These are phyloP conservation scores for Lepisosteus oculatus DNA, from an alignment of 2,113 vertebrate species.

Conservation along the genomic window DNA sequence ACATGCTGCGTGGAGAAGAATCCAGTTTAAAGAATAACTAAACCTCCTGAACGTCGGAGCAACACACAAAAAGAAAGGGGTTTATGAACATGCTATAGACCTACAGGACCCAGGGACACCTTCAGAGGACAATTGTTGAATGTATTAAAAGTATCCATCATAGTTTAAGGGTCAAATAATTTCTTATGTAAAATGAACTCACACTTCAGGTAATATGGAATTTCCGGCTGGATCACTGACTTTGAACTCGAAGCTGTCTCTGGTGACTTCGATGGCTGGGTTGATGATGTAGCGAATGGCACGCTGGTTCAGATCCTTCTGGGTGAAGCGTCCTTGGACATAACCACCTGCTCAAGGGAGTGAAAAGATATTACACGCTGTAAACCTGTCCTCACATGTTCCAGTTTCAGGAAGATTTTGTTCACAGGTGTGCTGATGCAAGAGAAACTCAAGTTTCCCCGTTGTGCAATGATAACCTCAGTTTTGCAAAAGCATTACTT, in stretches of 20 bases:
- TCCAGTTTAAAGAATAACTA: background rate
- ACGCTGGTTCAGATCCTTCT: slow-evolving; percentile 57
- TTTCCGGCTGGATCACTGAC: slow-evolving; percentile 63
- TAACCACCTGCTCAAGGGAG: slow-evolving; percentile 53
- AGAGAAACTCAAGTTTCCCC: too few species aligned
- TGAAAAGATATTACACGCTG: background rate
- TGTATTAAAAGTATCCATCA: too few species aligned
- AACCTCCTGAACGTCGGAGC: too few species aligned
- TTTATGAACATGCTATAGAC: too few species aligned
- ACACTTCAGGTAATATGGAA: slow-evolving; percentile 52
- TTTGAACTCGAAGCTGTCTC: slow-evolving; percentile 62
- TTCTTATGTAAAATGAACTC: slow-evolving; percentile 10
- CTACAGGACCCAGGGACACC: too few species aligned
- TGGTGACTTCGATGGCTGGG: slow-evolving; percentile 47
- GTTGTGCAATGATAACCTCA: too few species aligned
- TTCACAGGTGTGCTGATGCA: too few species aligned
- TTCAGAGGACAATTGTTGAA: too few species aligned
- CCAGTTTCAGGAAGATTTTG: too few species aligned
- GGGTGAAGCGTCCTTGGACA: slow-evolving; percentile 54
- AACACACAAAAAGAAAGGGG: too few species aligned
- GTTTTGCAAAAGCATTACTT: too few species aligned
- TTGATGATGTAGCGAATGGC: slow-evolving; percentile 54
- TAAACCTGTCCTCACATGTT: background rate
- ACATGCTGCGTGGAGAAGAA: slow-evolving; percentile 50
- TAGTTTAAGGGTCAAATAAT: too few species aligned